These are phyloP conservation scores for Gnathonemus echidnorhynchus DNA, from an alignment of 2,113 vertebrate species.

Conservation along the genomic window DNA sequence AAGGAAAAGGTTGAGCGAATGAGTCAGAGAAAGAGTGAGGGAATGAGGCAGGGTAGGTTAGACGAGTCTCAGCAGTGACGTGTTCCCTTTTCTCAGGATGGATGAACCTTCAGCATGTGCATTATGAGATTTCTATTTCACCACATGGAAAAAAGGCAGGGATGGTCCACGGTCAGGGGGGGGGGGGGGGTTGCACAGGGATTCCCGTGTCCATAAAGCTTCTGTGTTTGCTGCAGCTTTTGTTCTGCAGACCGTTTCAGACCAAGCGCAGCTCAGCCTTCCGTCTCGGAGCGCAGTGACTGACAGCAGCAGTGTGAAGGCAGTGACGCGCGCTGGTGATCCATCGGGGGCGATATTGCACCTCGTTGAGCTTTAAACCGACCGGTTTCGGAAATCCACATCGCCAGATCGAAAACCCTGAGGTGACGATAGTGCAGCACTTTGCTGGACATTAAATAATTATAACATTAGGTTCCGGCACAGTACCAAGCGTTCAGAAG, in stretches of 20 bases:
- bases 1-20: neutral
- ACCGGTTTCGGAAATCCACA: neutral
- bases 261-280: neutral
- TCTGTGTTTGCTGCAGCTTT: neutral
- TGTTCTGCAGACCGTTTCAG: neutral
- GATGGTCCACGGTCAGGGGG: neutral
- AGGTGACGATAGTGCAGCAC: neutral
- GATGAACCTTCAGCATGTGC: constrained; percentile 3
- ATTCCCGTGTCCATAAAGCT: neutral
- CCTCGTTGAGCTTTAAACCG: neutral
- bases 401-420: neutral
- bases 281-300: neutral
- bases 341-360: neutral
- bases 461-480: neutral
- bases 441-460: neutral
- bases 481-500: neutral
- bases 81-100: neutral
- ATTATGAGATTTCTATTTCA: constrained; percentile 14
- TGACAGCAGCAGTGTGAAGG: neutral
- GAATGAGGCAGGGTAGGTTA: neutral
- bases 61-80: neutral
- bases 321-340: neutral
- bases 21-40: neutral
- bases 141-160: neutral
- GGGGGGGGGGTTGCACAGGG: neutral